Base-by-base conservation (phyloP, 2,888 invertebrate species). In the Pasiphila rectangulata region DNA sequence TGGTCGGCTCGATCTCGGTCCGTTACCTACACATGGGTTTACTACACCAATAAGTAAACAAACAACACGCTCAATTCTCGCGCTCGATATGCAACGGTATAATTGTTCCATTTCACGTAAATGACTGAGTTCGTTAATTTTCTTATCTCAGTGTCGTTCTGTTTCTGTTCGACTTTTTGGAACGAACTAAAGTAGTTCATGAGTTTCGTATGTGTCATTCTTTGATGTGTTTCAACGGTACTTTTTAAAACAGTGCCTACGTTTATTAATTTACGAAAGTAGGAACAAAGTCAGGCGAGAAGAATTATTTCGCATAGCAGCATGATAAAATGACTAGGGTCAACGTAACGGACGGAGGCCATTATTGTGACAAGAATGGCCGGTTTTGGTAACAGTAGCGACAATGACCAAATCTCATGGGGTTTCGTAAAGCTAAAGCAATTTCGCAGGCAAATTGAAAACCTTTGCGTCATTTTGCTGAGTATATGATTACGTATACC, bases 21-120 rank as follows among this genome's bases (percentile, higher is more conserved):
- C 81, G 79, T 80, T 81, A 80, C 72, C 71, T 78, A 79, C 83
- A 79, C 82, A 76, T 75, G 75, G 69, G 69, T 75, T 64, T 83
- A 83, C 80, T 83, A 85, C 79, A 69, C 58, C 69, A 67, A 72
- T 78, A 79, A 68, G 83, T 86, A 86, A 86, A 86, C 80, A 86
- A 86, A 86, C 83, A 81, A 78, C 67, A 66, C 64, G 62, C 61
- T 63, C 56, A 60, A 61, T 61, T 61, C 58, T 59, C 54, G 59
- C 47, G 55, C 44, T 40, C 29, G 39, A 61, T 56, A 60, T 56
- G 59, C 57, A 59, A 55, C 63, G 55, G 49, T 59, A 51, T 46
- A 37, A 53, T 49, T 50, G 59, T 61, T 54, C 36, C 45, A 54
- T 39, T 57, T 56, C 43, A 43, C 43, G 45, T 51, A 51, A 15